phyloP scores from a whole-genome alignment of 2,113 vertebrate species.

The Rynchops niger region DNA sequence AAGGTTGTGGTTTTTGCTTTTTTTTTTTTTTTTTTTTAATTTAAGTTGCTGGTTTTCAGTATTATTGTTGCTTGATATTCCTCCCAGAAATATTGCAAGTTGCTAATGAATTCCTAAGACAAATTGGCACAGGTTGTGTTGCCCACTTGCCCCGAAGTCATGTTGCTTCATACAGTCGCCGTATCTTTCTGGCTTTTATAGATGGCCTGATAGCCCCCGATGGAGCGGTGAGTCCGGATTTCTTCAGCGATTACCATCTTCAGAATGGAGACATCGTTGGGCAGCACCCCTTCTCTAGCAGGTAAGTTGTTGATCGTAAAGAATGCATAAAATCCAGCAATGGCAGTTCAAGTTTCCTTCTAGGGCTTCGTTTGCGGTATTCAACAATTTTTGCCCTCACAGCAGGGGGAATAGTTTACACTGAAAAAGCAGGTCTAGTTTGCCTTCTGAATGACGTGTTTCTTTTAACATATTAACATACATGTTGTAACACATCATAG shows the following conservation, averaged over 20 bases:
- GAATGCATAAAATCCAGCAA: not conserved
- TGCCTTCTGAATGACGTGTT: not conserved
- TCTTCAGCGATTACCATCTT: constrained; percentile 85
- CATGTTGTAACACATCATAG: not conserved
- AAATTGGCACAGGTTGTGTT: not conserved
- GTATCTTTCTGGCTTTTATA: constrained; percentile 46
- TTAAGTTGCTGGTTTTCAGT: not conserved
- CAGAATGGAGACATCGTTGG: constrained; percentile 88
- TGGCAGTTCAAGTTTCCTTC: not conserved
- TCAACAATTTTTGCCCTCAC: not conserved
- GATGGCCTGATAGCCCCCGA: constrained; percentile 90
- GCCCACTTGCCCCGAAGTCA: not conserved
- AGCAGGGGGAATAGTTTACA: not conserved
- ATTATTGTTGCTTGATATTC: not conserved
- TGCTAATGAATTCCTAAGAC: not conserved
- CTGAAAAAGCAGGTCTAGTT: not conserved
- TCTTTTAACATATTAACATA: not conserved
- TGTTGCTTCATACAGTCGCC: not conserved
- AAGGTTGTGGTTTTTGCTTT: not conserved
- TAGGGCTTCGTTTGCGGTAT: not conserved
- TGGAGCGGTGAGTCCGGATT: constrained; percentile 87
- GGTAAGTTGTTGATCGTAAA: constrained; percentile 68
- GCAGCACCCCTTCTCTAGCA: constrained; percentile 78
- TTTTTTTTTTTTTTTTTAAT: not conserved
- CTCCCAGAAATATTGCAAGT: not conserved